Base-by-base conservation (phyloP, 2,113 vertebrate genomes). In the Progne subis region DNA sequence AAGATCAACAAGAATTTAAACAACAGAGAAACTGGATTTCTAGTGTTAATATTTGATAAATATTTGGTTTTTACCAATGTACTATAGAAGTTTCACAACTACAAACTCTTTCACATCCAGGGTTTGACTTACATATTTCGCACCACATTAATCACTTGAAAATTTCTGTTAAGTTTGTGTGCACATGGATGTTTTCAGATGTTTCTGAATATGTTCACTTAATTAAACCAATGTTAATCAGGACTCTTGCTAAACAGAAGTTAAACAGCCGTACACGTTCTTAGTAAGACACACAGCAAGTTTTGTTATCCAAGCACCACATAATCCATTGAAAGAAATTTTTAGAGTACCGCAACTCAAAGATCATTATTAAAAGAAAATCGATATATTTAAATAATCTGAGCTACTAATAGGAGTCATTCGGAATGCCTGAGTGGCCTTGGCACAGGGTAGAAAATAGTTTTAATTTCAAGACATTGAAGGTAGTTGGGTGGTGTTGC, bases 311-410 rank as follows among this genome's bases (percentile, higher is more conserved):
- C 13, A 53, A 61, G 31, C 16, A 57, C 6, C 52, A 15, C 0
- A 0, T 6, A 91, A 28, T 43, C 39, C 28, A 31, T 0, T 8
- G 49, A 49, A 52, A 52, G 14, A 47, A 14, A 8, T 17, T 18
- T 68, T 53, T 60, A 56, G 49, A 37, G 29, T 6, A 26, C 18
- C 2, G 2, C 20, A 39, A 82, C 37, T 49, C 18, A 29, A 61
- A 52, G 39, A 14, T 5, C 9, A 12, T 44, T 60, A 46, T 28
- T 49, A 59, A 71, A 63, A 59, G 8, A 28, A 86, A 71, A 60
- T 10, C 0, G 0, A 43, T 7, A 8, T 1, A 24, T 41, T 53
- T 55, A 34, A 67, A 37, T n/a, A 44, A 69, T 11, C 3, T 14
- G 12, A 77, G 41, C 28, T 29, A 32, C 15, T 46, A 59, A 34